Percentiles rank a stretch among this genome's conserved stretches.
Evolutionary conservation across 2,888 invertebrate species (phyloP).

Genomic region (Lepeophtheirus nordmannii): DNA sequence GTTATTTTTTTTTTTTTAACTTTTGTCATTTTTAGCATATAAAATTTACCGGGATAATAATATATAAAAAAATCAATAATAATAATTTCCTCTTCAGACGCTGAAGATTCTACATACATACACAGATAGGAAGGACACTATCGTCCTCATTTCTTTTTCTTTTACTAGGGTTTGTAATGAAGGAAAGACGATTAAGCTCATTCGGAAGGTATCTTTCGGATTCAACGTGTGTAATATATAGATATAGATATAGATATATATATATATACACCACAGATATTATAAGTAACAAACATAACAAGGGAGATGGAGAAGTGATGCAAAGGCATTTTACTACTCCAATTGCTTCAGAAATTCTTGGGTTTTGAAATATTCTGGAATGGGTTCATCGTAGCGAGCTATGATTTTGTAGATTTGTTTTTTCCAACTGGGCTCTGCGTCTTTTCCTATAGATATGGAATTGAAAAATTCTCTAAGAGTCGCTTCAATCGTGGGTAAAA

Average conservation of each 20-base stretch:
- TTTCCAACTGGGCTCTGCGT: conserved; percentile 98
- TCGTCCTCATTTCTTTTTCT: too few relatives aligned
- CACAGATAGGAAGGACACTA: too few relatives aligned
- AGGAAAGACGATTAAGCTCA: conserved; percentile 8
- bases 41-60: neutral
- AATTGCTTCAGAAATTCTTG: conserved; percentile 98
- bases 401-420: conserved; percentile 99
- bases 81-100: neutral
- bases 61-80: neutral
- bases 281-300: too few relatives aligned
- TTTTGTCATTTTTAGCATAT: too few relatives aligned
- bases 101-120: too few relatives aligned
- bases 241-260: too few relatives aligned
- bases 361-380: conserved; percentile 99
- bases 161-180: too few relatives aligned
- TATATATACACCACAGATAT: too few relatives aligned
- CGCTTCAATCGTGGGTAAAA: conserved; percentile 91
- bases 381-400: conserved; percentile 92
- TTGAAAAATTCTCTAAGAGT: conserved; percentile 97
- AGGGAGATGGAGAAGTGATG: too few relatives aligned
- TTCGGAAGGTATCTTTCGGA: neutral
- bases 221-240: too few relatives aligned
- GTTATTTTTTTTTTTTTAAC: too few relatives aligned
- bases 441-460: conserved; percentile 88
- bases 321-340: conserved; percentile 40